Evolutionary conservation across 2,797 vertebrate species (phyloP).

Genomic region (Microctenopoma stevenorrisi): DNA sequence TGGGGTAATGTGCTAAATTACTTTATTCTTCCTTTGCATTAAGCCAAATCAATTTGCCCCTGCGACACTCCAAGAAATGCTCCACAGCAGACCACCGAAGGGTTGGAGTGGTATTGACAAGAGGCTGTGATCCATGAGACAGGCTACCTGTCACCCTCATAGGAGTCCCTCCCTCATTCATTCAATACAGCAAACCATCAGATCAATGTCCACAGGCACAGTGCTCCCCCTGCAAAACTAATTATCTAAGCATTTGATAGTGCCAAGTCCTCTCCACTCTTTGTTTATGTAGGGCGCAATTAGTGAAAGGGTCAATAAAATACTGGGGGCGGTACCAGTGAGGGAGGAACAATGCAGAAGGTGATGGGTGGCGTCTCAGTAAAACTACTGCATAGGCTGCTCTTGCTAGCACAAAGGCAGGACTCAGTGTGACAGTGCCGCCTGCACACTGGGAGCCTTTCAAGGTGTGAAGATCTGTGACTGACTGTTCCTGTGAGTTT

Average conservation of each 20-base stretch:
- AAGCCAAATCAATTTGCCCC: slow-evolving; percentile 73
- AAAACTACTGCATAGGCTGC: slow-evolving; percentile 36
- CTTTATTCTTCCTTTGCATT: slow-evolving; percentile 53
- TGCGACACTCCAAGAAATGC: slow-evolving; percentile 71
- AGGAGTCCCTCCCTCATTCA: slow-evolving; percentile 60
- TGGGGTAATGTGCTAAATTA: slow-evolving; percentile 52
- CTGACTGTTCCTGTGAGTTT: slow-evolving; percentile 62
- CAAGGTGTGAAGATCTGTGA: slow-evolving; percentile 20
- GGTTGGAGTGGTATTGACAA: slow-evolving; percentile 72
- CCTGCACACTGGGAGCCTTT: slow-evolving; percentile 21
- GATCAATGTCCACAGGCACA: slow-evolving; percentile 78
- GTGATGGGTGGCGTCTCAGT: slow-evolving; percentile 51
- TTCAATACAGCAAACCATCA: slow-evolving; percentile 77
- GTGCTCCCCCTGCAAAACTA: slow-evolving; percentile 78
- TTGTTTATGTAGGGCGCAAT: slow-evolving; percentile 86
- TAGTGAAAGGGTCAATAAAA: slow-evolving; percentile 88
- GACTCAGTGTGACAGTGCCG: slow-evolving; percentile 26
- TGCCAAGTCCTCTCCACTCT: slow-evolving; percentile 73
- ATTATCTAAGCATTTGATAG: slow-evolving; percentile 83
- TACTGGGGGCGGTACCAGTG: slow-evolving; percentile 81
- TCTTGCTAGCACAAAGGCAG: slow-evolving; percentile 14
- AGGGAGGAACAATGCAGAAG: slow-evolving; percentile 70
- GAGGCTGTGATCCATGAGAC: slow-evolving; percentile 82
- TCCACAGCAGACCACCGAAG: slow-evolving; percentile 62
- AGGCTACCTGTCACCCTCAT: slow-evolving; percentile 79